These are phyloP conservation scores for Trichechus manatus DNA, from an alignment of 2,113 vertebrate genomes.

Conservation along the genomic window DNA sequence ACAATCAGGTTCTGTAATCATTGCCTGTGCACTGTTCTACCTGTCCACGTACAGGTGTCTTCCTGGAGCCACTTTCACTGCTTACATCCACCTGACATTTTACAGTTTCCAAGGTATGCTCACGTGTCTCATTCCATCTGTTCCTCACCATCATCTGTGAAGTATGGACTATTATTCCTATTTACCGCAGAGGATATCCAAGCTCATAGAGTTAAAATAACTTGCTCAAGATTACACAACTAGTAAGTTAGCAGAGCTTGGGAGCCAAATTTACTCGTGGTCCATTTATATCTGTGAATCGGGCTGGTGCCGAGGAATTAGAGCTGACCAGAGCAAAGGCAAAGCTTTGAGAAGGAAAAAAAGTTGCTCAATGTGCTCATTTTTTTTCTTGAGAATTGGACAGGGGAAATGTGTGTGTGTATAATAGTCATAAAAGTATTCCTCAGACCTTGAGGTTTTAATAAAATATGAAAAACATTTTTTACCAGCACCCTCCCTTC, in stretches of 20 bases:
- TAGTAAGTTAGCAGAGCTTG: not conserved
- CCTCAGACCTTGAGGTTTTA: conserved; percentile 79
- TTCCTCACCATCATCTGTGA: not conserved
- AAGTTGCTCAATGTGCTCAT: not conserved
- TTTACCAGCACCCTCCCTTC: conserved; percentile 55
- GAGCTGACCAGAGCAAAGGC: not conserved
- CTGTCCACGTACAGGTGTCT: not conserved
- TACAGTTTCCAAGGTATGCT: not conserved
- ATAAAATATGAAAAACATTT: conserved; percentile 78
- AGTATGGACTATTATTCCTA: not conserved
- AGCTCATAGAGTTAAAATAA: not conserved
- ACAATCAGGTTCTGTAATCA: not conserved
- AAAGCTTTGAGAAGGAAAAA: conserved; percentile 9
- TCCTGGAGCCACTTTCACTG: not conserved
- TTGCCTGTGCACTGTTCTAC: fast-evolving
- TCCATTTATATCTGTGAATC: not conserved
- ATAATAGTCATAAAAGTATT: conserved; percentile 61
- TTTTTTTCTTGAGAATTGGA: conserved; percentile 4
- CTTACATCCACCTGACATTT: not conserved
- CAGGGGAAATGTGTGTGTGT: conserved; percentile 2
- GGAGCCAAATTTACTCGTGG: not conserved
- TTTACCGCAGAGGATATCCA: not conserved
- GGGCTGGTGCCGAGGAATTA: not conserved
- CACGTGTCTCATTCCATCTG: not conserved
- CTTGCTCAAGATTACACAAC: not conserved